Percentiles rank a stretch among this genome's conserved stretches.
Evolutionary conservation across 2,888 invertebrate genomes (phyloP).

Genomic region (Macrosoma leucophasiata): DNA sequence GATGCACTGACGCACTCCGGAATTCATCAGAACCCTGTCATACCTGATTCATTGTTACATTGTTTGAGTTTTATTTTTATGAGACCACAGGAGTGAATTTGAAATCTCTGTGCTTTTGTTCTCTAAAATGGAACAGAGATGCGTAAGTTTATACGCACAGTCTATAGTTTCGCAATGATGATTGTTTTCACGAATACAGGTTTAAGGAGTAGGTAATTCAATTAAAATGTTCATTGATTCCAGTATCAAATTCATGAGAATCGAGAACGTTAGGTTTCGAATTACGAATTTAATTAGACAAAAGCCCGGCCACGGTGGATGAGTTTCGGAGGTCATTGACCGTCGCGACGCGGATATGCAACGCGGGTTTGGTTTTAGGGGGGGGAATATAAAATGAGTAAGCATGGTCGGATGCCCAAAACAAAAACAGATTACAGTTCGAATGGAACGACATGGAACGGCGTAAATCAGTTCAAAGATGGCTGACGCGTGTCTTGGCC

Average conservation of each 20-base stretch:
- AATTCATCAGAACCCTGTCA: conserved; percentile 52
- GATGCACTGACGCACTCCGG: conserved; percentile 47
- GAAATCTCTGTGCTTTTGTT: no score
- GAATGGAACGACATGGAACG: conserved; percentile 50
- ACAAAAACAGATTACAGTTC: conserved; percentile 40
- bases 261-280: conserved; percentile 31
- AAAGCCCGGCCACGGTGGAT: conserved; percentile 57
- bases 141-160: conserved; percentile 32
- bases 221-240: no score
- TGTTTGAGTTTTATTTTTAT: conserved; percentile 38
- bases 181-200: conserved; percentile 13
- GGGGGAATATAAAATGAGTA: no score
- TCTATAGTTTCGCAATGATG: conserved; percentile 9
- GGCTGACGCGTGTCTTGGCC: conserved; percentile 51
- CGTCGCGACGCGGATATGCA: conserved; percentile 47
- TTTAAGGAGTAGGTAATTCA: no score
- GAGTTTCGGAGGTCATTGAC: conserved; percentile 65
- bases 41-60: conserved; percentile 53
- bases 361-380: no score
- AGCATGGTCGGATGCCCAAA: not conserved
- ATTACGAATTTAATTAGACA: no score
- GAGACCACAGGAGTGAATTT: conserved; percentile 29
- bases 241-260: no score
- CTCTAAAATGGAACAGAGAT: no score
- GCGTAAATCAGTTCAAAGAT: conserved; percentile 34